Conservation (phyloP, 64 coral and sea anemone genomes). For the Anthopleura sola region DNA sequence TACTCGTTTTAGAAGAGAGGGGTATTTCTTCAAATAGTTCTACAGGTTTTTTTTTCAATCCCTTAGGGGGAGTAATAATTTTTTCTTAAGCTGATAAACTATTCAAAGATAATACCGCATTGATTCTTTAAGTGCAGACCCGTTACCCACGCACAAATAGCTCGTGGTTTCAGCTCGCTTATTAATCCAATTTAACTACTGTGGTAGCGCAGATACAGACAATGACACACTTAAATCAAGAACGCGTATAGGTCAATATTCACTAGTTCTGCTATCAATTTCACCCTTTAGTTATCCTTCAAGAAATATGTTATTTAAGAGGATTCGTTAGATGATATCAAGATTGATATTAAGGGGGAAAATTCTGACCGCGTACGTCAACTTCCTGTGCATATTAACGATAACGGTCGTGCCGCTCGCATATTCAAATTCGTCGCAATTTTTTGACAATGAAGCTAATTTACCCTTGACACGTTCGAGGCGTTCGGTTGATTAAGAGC, state of each 20-base stretch:
- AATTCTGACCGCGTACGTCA: neutral
- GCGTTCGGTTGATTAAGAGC: neutral
- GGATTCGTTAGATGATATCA: neutral
- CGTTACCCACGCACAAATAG: neutral
- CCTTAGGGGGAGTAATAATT: neutral
- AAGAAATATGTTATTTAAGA: neutral
- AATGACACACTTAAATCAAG: neutral
- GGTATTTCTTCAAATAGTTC: neutral
- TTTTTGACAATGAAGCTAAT: neutral
- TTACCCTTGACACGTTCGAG: neutral
- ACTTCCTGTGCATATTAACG: neutral
- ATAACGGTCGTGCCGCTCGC: neutral
- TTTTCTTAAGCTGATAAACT: neutral
- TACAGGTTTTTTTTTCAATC: neutral
- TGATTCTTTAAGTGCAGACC: neutral
- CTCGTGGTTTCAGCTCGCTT: neutral
- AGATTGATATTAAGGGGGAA: neutral
- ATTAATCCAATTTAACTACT: constrained; percentile 7
- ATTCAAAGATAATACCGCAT: neutral
- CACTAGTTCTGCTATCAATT: neutral
- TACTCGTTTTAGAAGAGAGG: neutral
- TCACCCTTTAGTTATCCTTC: neutral
- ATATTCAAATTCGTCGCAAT: neutral
- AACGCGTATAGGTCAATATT: neutral
- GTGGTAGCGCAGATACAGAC: neutral